Evolutionary conservation across 2,797 vertebrate genomes (phyloP).

Genomic region (Adelosebastes latens): DNA sequence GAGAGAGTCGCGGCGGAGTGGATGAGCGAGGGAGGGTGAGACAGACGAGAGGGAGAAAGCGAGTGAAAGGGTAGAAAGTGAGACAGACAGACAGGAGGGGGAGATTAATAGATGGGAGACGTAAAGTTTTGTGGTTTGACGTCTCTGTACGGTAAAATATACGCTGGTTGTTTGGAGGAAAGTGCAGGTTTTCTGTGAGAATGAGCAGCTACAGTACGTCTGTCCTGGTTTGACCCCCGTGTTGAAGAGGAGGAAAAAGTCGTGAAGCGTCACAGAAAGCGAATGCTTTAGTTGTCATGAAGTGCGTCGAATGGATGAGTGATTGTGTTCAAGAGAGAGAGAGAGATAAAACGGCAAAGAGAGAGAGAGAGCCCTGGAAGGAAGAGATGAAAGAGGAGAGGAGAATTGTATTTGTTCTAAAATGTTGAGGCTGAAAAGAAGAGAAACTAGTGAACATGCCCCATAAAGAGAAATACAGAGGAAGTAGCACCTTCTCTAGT

Average conservation of each 20-base stretch:
- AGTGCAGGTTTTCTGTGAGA: background rate
- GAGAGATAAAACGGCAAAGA: no score
- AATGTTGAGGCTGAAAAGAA: background rate
- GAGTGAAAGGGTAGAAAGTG: constrained; percentile 17
- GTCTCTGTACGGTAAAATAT: background rate
- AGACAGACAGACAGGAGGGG: constrained; percentile 15
- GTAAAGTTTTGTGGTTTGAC: background rate
- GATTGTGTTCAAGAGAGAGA: background rate
- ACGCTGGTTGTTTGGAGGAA: background rate
- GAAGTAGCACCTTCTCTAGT: background rate
- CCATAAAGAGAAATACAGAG: background rate
- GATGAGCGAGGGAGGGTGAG: constrained; percentile 35
- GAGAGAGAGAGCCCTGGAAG: background rate
- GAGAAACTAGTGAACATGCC: background rate
- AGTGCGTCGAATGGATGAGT: background rate
- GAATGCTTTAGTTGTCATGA: background rate
- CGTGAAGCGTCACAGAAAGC: background rate
- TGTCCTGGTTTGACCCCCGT: constrained; percentile 4
- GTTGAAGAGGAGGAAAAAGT: background rate
- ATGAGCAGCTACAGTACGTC: background rate
- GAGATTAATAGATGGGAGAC: constrained; percentile 28
- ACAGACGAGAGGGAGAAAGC: background rate
- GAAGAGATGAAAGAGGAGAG: background rate
- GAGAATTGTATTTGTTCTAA: background rate
- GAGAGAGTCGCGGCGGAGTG: constrained; percentile 33